Evolutionary conservation across 2,113 vertebrate species (phyloP).

Genomic region (Mormyrus iriodes): DNA sequence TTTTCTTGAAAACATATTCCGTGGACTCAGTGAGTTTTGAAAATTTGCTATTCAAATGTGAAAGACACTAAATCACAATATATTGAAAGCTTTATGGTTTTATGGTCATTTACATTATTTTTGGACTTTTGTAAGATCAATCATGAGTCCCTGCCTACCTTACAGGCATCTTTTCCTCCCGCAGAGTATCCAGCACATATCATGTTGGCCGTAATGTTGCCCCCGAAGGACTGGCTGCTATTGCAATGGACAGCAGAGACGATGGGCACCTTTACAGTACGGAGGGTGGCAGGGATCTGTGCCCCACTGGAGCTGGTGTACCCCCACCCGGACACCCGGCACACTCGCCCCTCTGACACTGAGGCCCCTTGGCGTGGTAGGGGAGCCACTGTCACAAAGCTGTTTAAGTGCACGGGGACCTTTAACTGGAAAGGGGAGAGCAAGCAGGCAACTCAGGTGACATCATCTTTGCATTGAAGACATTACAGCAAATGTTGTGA

Average conservation of each 20-base stretch:
- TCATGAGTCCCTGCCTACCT: constrained; percentile 43
- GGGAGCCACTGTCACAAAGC: constrained; percentile 54
- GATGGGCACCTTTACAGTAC: constrained; percentile 57
- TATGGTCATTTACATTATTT: too few species aligned
- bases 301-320: constrained; percentile 42
- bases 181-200: constrained; percentile 60
- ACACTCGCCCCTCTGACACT: constrained; percentile 51
- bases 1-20: not conserved
- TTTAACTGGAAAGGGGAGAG: constrained; percentile 48
- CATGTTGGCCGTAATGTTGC: constrained; percentile 68
- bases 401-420: constrained; percentile 55
- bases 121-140: not conserved
- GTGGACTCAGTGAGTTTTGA: not conserved
- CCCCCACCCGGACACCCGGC: constrained; percentile 69
- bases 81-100: too few species aligned
- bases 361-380: constrained; percentile 56
- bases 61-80: not conserved
- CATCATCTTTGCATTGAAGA: not conserved
- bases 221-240: constrained; percentile 57
- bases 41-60: not conserved
- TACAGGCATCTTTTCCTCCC: constrained; percentile 65
- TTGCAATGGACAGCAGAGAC: constrained; percentile 56
- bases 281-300: constrained; percentile 47
- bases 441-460: not conserved
- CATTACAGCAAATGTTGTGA: not conserved